A percentile compares a stretch with the other conserved stretches of the same genome.
phyloP scores from a whole-genome alignment of 2,888 invertebrate genomes.

The Erebia epiphron region DNA sequence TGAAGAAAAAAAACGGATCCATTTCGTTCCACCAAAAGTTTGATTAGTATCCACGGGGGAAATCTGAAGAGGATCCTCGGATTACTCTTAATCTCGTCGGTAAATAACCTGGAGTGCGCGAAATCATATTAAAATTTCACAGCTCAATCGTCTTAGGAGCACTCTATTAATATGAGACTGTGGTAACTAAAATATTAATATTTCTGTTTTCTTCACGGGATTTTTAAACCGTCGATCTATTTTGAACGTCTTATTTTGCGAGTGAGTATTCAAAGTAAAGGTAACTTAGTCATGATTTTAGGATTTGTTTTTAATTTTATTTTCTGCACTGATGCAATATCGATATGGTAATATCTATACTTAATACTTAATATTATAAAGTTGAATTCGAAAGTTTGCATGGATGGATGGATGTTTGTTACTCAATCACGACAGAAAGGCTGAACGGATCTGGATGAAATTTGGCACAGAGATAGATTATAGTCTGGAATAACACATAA shows the following conservation, averaged over 20 bases:
- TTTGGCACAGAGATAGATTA: too few relatives aligned
- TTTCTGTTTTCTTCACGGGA: slow-evolving; percentile 17
- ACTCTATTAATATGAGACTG: slow-evolving; percentile 35
- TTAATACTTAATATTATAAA: too few relatives aligned
- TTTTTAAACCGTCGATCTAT: slow-evolving; percentile 18
- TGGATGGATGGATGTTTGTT: too few relatives aligned
- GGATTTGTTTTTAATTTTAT: too few relatives aligned
- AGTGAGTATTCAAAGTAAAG: too few relatives aligned
- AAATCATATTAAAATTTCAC: slow-evolving; percentile 33
- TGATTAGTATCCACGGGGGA: neutral
- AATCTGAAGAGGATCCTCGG: neutral
- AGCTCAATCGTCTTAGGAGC: slow-evolving; percentile 35
- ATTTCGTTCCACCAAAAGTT: neutral
- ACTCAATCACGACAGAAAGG: too few relatives aligned
- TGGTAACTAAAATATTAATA: slow-evolving; percentile 30
- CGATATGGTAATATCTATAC: too few relatives aligned
- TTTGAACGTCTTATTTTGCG: neutral
- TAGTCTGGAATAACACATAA: too few relatives aligned
- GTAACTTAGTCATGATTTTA: too few relatives aligned
- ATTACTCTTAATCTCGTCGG: slow-evolving; percentile 29
- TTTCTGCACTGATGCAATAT: too few relatives aligned
- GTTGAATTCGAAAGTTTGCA: too few relatives aligned
- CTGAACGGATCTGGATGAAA: too few relatives aligned
- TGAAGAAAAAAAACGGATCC: neutral
- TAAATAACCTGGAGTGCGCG: slow-evolving; percentile 33